Evolutionary conservation across 2,888 invertebrate genomes (phyloP).

Genomic region (Eupithecia subfuscata): DNA sequence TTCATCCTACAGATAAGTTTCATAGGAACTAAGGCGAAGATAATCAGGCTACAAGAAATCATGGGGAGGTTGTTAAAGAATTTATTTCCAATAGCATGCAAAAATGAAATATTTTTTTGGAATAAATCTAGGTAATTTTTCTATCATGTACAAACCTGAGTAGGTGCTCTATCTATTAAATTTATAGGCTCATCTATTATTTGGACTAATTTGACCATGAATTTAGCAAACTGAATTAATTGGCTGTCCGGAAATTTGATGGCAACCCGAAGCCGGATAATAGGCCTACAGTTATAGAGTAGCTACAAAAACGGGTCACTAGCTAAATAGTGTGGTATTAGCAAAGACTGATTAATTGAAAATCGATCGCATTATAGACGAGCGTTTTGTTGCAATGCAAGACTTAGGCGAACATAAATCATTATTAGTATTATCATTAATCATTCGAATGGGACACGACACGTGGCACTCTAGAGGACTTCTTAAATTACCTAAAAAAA

Average conservation of each 20-base stretch:
- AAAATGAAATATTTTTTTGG: not conserved
- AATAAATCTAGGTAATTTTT: not conserved
- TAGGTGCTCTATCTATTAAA: not conserved
- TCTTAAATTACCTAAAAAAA: conserved; percentile 5
- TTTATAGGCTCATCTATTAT: conserved; percentile 23
- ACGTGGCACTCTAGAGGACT: not conserved
- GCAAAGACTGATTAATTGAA: conserved; percentile 33
- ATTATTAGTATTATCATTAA: conserved; percentile 3
- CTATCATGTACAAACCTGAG: not conserved
- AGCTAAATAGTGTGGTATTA: conserved; percentile 18
- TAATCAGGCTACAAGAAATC: not conserved
- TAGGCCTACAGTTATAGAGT: conserved; percentile 14
- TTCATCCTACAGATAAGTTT: not conserved
- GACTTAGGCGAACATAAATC: conserved; percentile 8
- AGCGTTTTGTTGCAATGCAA: conserved; percentile 10
- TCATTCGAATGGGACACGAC: conserved; percentile 6
- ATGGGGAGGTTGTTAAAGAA: not conserved
- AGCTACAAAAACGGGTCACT: conserved; percentile 25
- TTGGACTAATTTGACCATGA: conserved; percentile 24
- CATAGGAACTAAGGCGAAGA: not conserved
- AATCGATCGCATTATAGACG: conserved; percentile 21
- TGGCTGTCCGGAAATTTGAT: conserved; percentile 24
- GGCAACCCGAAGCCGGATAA: conserved; percentile 25
- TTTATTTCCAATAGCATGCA: not conserved
- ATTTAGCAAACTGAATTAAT: conserved; percentile 29